Evolutionary conservation across 2,797 vertebrate species (phyloP).

Genomic region (Rhodeus uyekii): DNA sequence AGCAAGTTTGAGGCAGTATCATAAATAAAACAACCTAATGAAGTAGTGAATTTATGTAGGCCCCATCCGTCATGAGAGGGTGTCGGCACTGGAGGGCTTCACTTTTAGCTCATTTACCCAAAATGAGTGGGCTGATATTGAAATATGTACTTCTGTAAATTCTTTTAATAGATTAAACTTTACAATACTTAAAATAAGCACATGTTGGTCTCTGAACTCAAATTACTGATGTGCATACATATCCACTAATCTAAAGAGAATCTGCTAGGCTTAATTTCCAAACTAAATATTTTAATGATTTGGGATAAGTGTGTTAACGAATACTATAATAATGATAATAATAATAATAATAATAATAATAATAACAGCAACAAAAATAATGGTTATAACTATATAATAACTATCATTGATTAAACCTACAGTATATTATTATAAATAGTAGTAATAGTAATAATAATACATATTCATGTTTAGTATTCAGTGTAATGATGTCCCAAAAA

Average conservation of each 20-base stretch:
- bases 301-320: not conserved
- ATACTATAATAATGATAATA: not conserved
- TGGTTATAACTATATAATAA: not conserved
- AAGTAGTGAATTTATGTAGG: not conserved
- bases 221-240: too few species aligned
- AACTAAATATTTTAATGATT: not conserved
- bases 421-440: not conserved
- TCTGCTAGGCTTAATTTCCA: too few species aligned
- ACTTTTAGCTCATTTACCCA: not conserved
- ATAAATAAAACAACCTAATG: conserved; percentile 21
- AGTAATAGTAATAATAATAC: not conserved
- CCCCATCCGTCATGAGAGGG: not conserved
- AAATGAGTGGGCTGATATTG: not conserved
- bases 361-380: not conserved
- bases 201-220: too few species aligned
- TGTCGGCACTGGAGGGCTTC: not conserved
- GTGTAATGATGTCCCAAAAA: not conserved
- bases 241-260: too few species aligned
- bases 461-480: not conserved
- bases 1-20: conserved; percentile 1
- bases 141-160: not conserved
- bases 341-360: not conserved
- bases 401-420: not conserved
- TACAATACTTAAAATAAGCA: not conserved
- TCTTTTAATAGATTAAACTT: not conserved